Evolutionary conservation across 2,797 vertebrate genomes (phyloP).

Genomic region (Arctocebus calabarensis): DNA sequence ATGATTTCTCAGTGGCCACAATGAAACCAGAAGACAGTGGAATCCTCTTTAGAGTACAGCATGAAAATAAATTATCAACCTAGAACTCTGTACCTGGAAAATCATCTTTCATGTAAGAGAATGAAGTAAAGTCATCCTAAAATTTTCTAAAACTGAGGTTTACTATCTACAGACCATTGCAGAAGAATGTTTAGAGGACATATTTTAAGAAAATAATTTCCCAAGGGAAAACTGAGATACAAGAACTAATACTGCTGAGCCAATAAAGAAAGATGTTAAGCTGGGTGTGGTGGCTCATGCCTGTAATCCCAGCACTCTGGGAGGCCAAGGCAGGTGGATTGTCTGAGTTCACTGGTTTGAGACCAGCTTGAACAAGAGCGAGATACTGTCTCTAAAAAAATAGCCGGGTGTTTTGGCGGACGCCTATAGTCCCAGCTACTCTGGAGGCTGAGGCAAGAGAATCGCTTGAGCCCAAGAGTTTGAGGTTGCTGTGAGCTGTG

Average conservation of each 20-base stretch:
- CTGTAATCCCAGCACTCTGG: no score
- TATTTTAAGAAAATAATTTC: neutral
- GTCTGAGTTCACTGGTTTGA: no score
- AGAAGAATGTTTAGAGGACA: neutral
- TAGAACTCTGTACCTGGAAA: neutral
- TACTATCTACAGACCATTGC: neutral
- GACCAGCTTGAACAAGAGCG: no score
- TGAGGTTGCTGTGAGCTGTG: no score
- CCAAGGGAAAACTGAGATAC: neutral
- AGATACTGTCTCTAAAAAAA: no score
- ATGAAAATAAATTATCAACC: neutral
- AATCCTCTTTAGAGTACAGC: neutral
- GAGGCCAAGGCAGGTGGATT: no score
- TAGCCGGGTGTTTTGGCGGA: no score
- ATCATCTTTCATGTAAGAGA: neutral
- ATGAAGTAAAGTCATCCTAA: neutral
- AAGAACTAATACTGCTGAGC: neutral
- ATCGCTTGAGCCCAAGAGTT: no score
- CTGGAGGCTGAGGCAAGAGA: no score
- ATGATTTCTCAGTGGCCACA: neutral
- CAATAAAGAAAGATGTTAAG: neutral
- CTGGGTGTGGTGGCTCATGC: no score
- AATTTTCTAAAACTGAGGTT: neutral
- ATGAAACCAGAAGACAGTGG: neutral
- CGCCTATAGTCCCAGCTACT: no score